A percentile compares a stretch with the other conserved stretches of the same genome.
Evolutionary conservation across 2,888 invertebrate genomes (phyloP).

Genomic region (Eupelmus urozonus): DNA sequence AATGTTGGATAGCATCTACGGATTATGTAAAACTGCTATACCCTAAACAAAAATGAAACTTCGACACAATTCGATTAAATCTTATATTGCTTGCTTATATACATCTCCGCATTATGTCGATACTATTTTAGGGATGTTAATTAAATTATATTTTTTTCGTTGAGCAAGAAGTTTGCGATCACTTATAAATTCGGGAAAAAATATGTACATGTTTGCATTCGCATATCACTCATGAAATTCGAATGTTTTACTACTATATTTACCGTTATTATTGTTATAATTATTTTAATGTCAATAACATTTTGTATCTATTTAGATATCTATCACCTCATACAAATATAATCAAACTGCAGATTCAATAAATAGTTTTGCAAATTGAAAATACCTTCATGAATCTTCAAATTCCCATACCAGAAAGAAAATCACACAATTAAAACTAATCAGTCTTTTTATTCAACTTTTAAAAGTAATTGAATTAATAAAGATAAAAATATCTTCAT

Average conservation of each 20-base stretch:
- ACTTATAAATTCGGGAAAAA: slow-evolving; percentile 39
- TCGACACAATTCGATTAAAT: slow-evolving; percentile 46
- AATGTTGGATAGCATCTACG: slow-evolving; percentile 54
- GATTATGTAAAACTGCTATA: slow-evolving; percentile 52
- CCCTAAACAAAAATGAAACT: slow-evolving; percentile 30
- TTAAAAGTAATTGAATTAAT: background rate
- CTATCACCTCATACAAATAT: slow-evolving; percentile 60
- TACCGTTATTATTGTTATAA: slow-evolving; percentile 59
- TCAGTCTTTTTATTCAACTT: too few relatives aligned
- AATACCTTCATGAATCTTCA: slow-evolving; percentile 25
- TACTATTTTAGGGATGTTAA: slow-evolving; percentile 49
- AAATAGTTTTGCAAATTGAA: slow-evolving; percentile 70
- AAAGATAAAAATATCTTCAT: background rate
- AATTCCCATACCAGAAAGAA: slow-evolving; percentile 11
- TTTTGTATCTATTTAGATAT: slow-evolving; percentile 62
- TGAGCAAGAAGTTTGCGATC: slow-evolving; percentile 48
- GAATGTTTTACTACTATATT: slow-evolving; percentile 57
- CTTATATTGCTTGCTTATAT: slow-evolving; percentile 41
- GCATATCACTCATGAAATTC: slow-evolving; percentile 59
- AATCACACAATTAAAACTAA: too few relatives aligned
- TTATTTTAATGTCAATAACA: slow-evolving; percentile 60
- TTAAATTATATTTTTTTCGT: slow-evolving; percentile 42
- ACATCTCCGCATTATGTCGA: slow-evolving; percentile 32
- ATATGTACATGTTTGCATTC: slow-evolving; percentile 50
- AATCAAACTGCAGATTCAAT: slow-evolving; percentile 63